Conservation (phyloP, 2,797 vertebrate species). For the Acropternis orthonyx region DNA sequence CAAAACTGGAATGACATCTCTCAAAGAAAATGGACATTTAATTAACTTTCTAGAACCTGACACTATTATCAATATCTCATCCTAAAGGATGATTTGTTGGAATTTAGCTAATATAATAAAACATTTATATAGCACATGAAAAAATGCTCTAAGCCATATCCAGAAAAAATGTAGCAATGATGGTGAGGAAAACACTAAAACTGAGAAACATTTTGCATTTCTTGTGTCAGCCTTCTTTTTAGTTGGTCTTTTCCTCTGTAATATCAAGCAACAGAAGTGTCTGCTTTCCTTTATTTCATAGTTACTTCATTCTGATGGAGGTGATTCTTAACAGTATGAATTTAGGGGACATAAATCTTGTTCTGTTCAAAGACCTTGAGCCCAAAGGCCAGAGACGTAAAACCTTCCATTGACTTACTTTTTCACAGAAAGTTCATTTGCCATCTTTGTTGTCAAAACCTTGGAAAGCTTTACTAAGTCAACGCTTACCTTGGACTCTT, state of each 20-base stretch:
- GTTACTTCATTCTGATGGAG: background rate
- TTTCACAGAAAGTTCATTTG: background rate
- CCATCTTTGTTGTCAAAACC: background rate
- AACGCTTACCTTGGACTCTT: background rate
- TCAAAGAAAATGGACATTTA: background rate
- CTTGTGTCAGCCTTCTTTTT: background rate
- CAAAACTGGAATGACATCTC: background rate
- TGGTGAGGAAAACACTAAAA: background rate
- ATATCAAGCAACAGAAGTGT: background rate
- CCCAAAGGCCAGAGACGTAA: background rate
- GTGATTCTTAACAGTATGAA: background rate
- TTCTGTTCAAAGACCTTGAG: background rate
- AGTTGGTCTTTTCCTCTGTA: background rate
- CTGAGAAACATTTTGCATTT: background rate
- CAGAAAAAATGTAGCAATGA: background rate
- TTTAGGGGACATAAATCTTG: background rate
- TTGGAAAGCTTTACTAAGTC: background rate
- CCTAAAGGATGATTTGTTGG: background rate
- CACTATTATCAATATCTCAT: background rate
- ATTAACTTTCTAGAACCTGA: background rate
- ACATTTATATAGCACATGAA: background rate
- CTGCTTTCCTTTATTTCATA: background rate
- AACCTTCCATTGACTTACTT: background rate
- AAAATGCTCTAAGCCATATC: background rate
- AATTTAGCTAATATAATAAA: background rate